phyloP scores from a whole-genome alignment of 2,113 vertebrate species.

The Oncorhynchus mykiss region DNA sequence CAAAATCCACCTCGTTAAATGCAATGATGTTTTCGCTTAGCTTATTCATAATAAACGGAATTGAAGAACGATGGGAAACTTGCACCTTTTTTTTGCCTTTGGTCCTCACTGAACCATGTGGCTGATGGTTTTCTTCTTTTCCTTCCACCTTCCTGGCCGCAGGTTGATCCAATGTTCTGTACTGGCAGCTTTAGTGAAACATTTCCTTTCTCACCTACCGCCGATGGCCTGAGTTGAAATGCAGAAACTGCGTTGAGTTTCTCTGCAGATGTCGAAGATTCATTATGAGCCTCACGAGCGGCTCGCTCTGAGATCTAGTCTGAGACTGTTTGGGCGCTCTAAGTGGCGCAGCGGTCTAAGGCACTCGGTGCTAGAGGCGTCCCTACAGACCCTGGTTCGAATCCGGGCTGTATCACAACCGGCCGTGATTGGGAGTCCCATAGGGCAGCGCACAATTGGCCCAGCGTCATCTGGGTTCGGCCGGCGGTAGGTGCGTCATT shows the following conservation, averaged over 20 bases:
- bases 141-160: not conserved
- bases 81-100: not conserved
- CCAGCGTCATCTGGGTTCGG: too few species aligned
- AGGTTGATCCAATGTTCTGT: slow-evolving; percentile 1
- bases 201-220: not conserved
- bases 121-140: not conserved
- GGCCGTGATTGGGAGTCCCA: too few species aligned
- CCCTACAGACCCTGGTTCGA: too few species aligned
- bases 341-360: too few species aligned
- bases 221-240: not conserved
- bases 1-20: not conserved
- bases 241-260: not conserved
- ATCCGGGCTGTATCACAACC: too few species aligned
- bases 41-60: slow-evolving; percentile 1
- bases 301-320: not conserved
- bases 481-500: too few species aligned
- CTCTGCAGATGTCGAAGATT: not conserved
- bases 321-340: not conserved
- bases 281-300: not conserved
- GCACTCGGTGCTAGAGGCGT: too few species aligned
- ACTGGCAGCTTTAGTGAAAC: not conserved
- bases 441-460: too few species aligned
- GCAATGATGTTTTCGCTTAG: not conserved
- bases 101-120: not conserved
- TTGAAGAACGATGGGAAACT: not conserved